Conservation (phyloP, 2,797 vertebrate species). For the Poecile montanus region DNA sequence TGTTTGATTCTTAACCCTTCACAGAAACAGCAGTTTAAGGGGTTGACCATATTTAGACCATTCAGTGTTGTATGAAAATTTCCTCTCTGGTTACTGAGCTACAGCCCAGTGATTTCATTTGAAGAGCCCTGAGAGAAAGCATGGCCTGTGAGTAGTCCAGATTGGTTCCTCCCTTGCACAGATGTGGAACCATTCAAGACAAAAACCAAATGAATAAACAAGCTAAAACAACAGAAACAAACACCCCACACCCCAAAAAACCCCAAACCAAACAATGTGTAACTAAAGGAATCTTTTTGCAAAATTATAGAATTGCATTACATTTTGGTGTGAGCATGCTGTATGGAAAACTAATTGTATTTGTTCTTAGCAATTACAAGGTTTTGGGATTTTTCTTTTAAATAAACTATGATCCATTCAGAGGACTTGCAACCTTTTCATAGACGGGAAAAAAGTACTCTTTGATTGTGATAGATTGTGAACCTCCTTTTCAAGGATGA, state of each 20-base stretch:
- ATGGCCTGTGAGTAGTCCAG: not conserved
- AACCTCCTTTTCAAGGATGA: not conserved
- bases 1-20: not conserved
- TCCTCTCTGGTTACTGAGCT: not conserved
- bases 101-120: not conserved
- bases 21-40: not conserved
- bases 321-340: not conserved
- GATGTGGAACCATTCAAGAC: not conserved
- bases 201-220: not conserved
- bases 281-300: not conserved
- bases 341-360: not conserved
- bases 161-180: not conserved
- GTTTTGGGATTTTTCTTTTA: accelerated
- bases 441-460: not conserved
- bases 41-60: not conserved
- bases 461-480: not conserved
- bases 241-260: accelerated
- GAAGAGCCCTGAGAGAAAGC: not conserved
- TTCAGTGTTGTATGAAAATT: not conserved
- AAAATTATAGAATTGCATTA: not conserved
- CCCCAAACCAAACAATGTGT: not conserved
- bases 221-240: not conserved
- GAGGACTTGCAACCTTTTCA: not conserved
- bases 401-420: not conserved
- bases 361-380: not conserved